Evolutionary conservation across 2,113 vertebrate genomes (phyloP), one percentile per base, ranked within the genome.

Genomic region (Menura novaehollandiae): DNA sequence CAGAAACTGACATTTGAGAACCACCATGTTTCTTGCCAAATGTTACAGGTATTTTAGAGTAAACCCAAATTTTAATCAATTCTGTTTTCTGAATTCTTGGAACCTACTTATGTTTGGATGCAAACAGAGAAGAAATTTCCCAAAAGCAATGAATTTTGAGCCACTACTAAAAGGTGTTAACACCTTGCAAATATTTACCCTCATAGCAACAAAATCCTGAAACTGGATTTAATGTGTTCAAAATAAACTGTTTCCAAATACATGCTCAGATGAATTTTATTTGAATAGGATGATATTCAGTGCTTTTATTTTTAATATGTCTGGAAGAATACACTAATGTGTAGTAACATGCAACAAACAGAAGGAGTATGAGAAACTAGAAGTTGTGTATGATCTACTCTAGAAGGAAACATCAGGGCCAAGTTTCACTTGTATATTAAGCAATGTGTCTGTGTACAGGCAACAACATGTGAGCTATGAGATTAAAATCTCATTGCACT

Each of bases 361-460:
- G 43, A 66, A 88, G 79, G 52, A 62, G 7, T 24, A 9, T 46
- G 24, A 86, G 51, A 84, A 91, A 10, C 8, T 41, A 56, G 23
- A 35, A 46, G 33, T 3, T 44, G 11, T 30, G 22, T 9, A 26
- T 24, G 28, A 58, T 15, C 32, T 30, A 18, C 14, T 62, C 58
- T 39, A 69, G 47, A 75, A 82, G 51, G 60, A 74, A 67, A 43
- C 7, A 18, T 11, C 7, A 69, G 13, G 22, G 22, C 32, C 49
- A 35, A 15, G 22, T 74, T 78, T 66, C 51, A 59, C 46, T 7
- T 47, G 30, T 15, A 6, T 23, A 9, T 63, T 82, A 88, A 74
- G n/a, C 14, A 44, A 39, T 7, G 23, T 30, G 14, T 26, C 27
- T 77, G 5, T 0, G 0, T 7, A 69, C 15, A 43, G 17, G 58